Evolutionary conservation across 2,113 vertebrate species (phyloP), one percentile per base, ranked within the genome.

Genomic region (Pungitius pungitius): DNA sequence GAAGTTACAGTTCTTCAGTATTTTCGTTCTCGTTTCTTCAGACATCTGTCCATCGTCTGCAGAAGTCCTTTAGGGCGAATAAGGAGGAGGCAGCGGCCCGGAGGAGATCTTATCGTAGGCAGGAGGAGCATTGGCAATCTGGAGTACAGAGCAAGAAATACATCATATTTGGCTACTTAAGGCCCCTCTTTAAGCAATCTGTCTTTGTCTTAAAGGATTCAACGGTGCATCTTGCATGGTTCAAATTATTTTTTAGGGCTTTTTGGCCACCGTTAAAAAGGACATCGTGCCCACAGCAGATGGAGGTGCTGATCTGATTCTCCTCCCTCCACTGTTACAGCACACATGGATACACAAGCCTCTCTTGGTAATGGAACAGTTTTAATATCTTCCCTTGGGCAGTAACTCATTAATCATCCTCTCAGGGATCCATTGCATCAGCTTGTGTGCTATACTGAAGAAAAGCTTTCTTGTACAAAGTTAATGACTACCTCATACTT

Each of bases 81-180:
- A 99, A 17, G 96, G 96, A 51, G 97, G 97, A 78, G 95, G 96
- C 67, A 90, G 87, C 2, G 83, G 92, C 13, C 93, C 94, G 39
- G 89, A 73, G 56, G 92, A 88, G 66, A 96, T 86, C 93, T 97
- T 98, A 60, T 97, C 96, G 69, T 98, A 99, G 67, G 96, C 94
- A 69, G 97, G 97, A 49, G 96, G 97, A 69, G 96, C 97, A 60
- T 95, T 95, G 3, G 97, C 95, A 75, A 96, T 83, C 97, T 99
- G 57, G 27, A 80, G 45, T 68, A 52, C n/a, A 84, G 30, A 4
- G 9, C 4, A 39, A 79, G 13, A 69, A 70, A 79, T 27, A 1
- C 7, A 33, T 56, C 1, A 22, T 61, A 6, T 71, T 8, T 57
- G 12, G 3, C 52, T 30, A 49, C 18, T 30, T 11, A 0, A 10